Percentiles rank a stretch among this genome's conserved stretches.
Conservation (phyloP, 2,888 invertebrate genomes). For the Oligia strigilis region DNA sequence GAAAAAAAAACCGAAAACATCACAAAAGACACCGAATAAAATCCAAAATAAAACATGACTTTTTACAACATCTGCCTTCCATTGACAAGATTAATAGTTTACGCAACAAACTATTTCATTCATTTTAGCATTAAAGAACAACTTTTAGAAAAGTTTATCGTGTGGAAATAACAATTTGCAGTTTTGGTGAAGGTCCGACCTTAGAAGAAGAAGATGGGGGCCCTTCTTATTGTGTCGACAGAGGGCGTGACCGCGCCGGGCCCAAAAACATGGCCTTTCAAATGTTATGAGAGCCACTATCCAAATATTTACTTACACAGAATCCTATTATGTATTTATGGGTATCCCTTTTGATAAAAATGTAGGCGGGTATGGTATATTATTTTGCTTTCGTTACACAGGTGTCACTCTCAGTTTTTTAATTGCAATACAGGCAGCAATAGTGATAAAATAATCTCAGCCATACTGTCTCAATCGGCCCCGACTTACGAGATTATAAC, state of each 20-base stretch:
- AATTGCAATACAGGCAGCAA: neutral
- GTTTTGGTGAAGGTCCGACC: slow-evolving; percentile 76
- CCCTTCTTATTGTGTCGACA: slow-evolving; percentile 77
- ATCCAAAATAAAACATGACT: slow-evolving; percentile 71
- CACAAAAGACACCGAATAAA: slow-evolving; percentile 56
- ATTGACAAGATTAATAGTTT: slow-evolving; percentile 86
- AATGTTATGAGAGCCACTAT: slow-evolving; percentile 85
- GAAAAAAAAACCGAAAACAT: slow-evolving; percentile 21
- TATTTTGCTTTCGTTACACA: slow-evolving; percentile 43
- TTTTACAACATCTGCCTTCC: slow-evolving; percentile 79
- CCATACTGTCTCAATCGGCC: neutral
- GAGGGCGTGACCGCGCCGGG: slow-evolving; percentile 87
- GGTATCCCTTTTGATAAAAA: slow-evolving; percentile 56
- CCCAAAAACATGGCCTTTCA: slow-evolving; percentile 71
- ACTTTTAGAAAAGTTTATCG: slow-evolving; percentile 87
- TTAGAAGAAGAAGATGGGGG: slow-evolving; percentile 2
- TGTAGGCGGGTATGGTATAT: slow-evolving; percentile 56
- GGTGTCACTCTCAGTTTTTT: slow-evolving; percentile 40
- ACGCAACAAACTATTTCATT: slow-evolving; percentile 73
- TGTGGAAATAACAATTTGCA: slow-evolving; percentile 89
- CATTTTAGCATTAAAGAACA: slow-evolving; percentile 73
- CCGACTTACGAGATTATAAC: no score
- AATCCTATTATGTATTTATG: slow-evolving; percentile 75
- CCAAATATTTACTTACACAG: slow-evolving; percentile 89
- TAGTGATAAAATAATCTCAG: slow-evolving; percentile 12